phyloP scores from a whole-genome alignment of 2,888 invertebrate genomes.

The Drosophila kambysellisi region DNA sequence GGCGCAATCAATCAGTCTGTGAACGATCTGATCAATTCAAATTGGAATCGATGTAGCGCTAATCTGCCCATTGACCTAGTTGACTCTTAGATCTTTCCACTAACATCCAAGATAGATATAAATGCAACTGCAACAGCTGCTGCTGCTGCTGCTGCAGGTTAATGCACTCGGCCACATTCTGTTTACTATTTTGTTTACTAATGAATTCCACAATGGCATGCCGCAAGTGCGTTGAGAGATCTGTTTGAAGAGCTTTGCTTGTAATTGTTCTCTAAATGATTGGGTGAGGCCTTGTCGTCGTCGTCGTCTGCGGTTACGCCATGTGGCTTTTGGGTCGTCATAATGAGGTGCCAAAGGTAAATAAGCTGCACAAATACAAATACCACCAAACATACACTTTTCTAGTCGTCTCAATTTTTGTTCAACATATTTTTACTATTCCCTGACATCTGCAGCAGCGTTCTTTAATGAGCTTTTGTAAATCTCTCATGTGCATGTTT shows the following conservation, averaged over 20 bases:
- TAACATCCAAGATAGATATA: constrained; percentile 28
- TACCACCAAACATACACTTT: constrained; percentile 30
- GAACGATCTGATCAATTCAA: constrained; percentile 56
- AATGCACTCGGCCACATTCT: constrained; percentile 64
- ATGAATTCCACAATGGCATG: constrained; percentile 71
- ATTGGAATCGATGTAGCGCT: constrained; percentile 67
- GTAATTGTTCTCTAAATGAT: constrained; percentile 78
- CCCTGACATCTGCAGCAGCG: constrained; percentile 18
- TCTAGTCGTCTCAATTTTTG: constrained; percentile 24
- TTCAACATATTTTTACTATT: constrained; percentile 1
- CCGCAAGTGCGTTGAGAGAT: constrained; percentile 64
- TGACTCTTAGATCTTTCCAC: constrained; percentile 51
- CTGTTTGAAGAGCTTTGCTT: constrained; percentile 70
- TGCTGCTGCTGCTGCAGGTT: constrained; percentile 54
- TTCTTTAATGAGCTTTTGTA: constrained; percentile 72
- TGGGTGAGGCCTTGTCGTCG: constrained; percentile 52
- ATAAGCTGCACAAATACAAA: constrained; percentile 62
- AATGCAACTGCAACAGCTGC: constrained; percentile 8
- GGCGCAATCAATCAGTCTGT: constrained; percentile 71
- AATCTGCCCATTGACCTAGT: constrained; percentile 77
- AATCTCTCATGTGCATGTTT: constrained; percentile 49
- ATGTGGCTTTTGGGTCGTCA: constrained; percentile 67
- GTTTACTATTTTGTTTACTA: constrained; percentile 75
- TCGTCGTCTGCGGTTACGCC: constrained; percentile 61
- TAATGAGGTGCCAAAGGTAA: constrained; percentile 81